Base-by-base conservation (phyloP, 2,113 vertebrate species). In the Menidia beryllina region DNA sequence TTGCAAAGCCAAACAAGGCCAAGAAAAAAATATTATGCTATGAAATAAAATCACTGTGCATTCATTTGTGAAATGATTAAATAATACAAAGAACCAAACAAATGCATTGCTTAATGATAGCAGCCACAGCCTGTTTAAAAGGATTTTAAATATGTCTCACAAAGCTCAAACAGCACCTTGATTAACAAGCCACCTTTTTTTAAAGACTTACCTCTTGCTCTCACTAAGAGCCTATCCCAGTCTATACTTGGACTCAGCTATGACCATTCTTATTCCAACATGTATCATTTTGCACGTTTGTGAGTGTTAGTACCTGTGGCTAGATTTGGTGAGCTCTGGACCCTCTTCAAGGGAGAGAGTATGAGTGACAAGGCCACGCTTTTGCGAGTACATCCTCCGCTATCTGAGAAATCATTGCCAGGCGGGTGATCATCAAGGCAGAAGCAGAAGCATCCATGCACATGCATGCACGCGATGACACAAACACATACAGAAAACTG, bases 311-410 rank as follows among this genome's bases (percentile, higher is more conserved):
- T 98, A 99, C 97, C 97, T 98, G 96, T 89, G 82, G 94, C 86
- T 26, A 99, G 95, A 93, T 97, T 97, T 90, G 97, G 97, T 90
- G 96, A 96, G 93, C 97, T 99, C 88, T 99, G 97, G 90, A 97
- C 97, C 90, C 96, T 97, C 97, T 99, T 99, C 96, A 97, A 95
- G 86, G 96, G 94, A 91, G 95, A 95, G 94, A 98, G 94, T 74
- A 91, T 95, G 83, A 98, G 94, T 90, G 95, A 97, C 94, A 98
- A 94, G 86, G 95, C 95, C 50, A 96, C 92, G 69, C 94, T 95
- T 91, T 96, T 96, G 95, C 94, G 94, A 94, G 93, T 91, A 84
- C 81, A 94, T 95, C 97, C 97, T 92, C 97, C 95, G 92, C 96
- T 97, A 95, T 98, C 97, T 99, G 96, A 91, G 95, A 77, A 82